Evolutionary conservation across 2,113 vertebrate genomes (phyloP).

Genomic region (Passer domesticus): DNA sequence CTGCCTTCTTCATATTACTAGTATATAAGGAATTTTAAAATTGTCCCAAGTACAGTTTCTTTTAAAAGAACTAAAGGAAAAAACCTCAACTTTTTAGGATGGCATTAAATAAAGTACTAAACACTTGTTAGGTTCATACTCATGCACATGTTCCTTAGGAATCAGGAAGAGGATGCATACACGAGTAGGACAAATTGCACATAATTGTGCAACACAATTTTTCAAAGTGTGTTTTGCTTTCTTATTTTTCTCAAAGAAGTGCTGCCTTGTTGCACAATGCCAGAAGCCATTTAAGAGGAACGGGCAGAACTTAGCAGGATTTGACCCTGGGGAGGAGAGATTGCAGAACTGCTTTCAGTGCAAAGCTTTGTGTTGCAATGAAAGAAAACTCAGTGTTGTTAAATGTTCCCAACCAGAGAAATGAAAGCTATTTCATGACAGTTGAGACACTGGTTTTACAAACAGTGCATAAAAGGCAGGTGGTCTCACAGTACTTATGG

Average conservation of each 20-base stretch:
- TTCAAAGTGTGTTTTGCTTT: slow-evolving; percentile 5
- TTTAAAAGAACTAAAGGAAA: background rate
- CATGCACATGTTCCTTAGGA: background rate
- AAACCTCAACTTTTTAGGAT: background rate
- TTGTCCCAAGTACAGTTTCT: background rate
- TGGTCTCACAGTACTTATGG: background rate
- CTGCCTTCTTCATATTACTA: background rate
- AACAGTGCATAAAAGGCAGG: background rate
- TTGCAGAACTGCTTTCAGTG: background rate
- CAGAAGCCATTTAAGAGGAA: background rate
- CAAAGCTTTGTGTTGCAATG: background rate
- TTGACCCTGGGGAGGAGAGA: background rate
- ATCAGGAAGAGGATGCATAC: background rate
- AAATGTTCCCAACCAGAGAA: background rate
- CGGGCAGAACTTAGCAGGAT: background rate
- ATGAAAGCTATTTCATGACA: background rate
- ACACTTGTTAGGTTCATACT: background rate
- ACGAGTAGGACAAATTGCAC: background rate
- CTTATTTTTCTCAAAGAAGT: slow-evolving; percentile 15
- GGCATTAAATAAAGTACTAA: background rate
- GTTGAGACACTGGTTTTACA: background rate
- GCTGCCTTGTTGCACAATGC: background rate
- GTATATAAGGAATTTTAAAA: background rate
- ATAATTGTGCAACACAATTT: background rate
- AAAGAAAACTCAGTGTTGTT: background rate